These are phyloP conservation scores for Rhegmatorhina hoffmannsi DNA, from an alignment of 2,113 vertebrate species.

Conservation along the genomic window DNA sequence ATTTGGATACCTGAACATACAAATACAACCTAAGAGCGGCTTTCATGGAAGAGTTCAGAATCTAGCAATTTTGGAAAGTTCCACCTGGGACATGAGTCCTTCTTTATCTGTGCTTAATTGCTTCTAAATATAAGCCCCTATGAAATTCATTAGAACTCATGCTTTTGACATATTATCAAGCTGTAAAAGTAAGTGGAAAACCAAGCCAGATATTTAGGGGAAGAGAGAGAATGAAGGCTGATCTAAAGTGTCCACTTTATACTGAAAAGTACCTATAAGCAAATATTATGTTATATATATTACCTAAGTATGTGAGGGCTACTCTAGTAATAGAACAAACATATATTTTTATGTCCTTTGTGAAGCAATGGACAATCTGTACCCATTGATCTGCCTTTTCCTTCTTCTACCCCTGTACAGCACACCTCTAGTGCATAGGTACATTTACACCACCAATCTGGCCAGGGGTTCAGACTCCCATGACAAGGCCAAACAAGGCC, in stretches of 20 bases:
- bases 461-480: neutral
- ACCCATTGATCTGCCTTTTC: neutral
- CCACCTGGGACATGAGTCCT: neutral
- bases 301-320: neutral
- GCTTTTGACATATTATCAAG: neutral
- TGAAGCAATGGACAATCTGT: neutral
- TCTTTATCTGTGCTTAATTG: neutral
- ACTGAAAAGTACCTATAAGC: neutral
- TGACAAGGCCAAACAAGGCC: fast-evolving
- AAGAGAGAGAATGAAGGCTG: neutral
- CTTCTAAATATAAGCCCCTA: neutral
- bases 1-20: neutral
- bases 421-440: fast-evolving
- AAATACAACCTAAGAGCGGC: neutral
- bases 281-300: neutral
- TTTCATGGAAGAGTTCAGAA: neutral
- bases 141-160: neutral
- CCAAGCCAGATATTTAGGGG: neutral
- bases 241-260: neutral
- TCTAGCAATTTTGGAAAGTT: neutral
- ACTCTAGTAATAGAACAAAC: neutral
- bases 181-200: neutral
- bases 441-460: fast-evolving
- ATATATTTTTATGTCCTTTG: neutral
- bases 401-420: neutral